Evolutionary conservation across 30 jellyfish, hydroid and myxozoan genomes (phyloP).

Genomic region (Hydractinia echinata): DNA sequence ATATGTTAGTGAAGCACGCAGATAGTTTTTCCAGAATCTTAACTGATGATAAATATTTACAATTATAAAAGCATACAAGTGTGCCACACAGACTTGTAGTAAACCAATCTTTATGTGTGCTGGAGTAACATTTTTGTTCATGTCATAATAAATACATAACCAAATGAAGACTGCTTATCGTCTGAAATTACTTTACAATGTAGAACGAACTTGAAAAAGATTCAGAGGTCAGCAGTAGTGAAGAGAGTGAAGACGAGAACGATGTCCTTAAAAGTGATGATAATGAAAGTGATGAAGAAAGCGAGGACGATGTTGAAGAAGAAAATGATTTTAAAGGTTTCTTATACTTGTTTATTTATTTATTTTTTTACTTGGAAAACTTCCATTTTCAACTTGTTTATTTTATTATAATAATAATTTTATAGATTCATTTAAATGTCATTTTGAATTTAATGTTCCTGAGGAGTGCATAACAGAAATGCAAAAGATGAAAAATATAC

Average conservation of each 20-base stretch:
- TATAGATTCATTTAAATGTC: conserved; percentile 59
- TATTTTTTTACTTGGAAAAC: conserved; percentile 1
- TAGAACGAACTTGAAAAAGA: no score
- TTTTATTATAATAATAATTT: background rate
- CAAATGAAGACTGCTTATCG: no score
- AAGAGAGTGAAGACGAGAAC: background rate
- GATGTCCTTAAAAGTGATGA: conserved; percentile 1
- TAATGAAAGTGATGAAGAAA: conserved; percentile 15
- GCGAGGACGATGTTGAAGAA: background rate
- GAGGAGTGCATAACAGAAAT: conserved; percentile 42
- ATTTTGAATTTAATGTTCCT: conserved; percentile 50
- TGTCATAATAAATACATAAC: no score
- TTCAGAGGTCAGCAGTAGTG: background rate
- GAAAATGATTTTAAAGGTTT: background rate
- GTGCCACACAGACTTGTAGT: no score
- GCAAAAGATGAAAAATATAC: conserved; percentile 16
- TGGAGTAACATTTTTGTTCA: no score
- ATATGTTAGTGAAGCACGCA: no score
- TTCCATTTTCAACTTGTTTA: background rate
- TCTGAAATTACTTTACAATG: no score
- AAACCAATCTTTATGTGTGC: no score
- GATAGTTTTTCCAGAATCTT: no score
- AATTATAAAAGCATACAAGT: no score
- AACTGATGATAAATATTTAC: no score
- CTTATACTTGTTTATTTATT: background rate